These are phyloP conservation scores for Diadophis punctatus DNA, from an alignment of 2,113 vertebrate species.

Conservation along the genomic window DNA sequence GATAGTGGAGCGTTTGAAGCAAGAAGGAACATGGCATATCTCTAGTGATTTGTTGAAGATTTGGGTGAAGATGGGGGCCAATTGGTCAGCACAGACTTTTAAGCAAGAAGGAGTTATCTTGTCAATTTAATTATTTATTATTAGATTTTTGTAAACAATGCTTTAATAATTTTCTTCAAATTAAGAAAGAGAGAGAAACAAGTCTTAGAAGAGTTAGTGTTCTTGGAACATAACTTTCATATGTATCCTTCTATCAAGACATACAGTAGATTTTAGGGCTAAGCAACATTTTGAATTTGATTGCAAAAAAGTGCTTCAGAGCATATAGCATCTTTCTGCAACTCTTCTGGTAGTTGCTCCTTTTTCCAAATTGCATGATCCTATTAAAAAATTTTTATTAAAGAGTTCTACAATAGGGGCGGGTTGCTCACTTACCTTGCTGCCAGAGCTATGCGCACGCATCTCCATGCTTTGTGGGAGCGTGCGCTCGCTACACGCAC, in stretches of 20 bases:
- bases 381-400: background rate
- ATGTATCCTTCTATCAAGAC: background rate
- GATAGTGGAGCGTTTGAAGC: too few relatives aligned
- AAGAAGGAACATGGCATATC: too few relatives aligned
- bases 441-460: too few relatives aligned
- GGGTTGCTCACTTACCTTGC: too few relatives aligned
- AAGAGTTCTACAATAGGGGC: background rate
- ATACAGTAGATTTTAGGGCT: background rate
- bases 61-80: too few relatives aligned
- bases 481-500: too few relatives aligned
- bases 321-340: background rate
- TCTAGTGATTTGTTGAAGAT: too few relatives aligned
- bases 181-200: background rate
- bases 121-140: background rate
- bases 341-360: background rate
- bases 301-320: background rate
- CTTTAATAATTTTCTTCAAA: slow-evolving; percentile 31
- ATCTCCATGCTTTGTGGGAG: too few relatives aligned
- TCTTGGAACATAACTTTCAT: background rate
- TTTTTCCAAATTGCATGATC: background rate
- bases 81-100: too few relatives aligned
- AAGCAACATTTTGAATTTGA: background rate
- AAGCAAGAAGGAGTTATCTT: too few relatives aligned
- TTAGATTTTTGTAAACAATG: slow-evolving; percentile 19
- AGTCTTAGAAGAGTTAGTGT: slow-evolving; percentile 6